Evolutionary conservation across 2,113 vertebrate genomes (phyloP).

Genomic region (Vidua chalybeata): DNA sequence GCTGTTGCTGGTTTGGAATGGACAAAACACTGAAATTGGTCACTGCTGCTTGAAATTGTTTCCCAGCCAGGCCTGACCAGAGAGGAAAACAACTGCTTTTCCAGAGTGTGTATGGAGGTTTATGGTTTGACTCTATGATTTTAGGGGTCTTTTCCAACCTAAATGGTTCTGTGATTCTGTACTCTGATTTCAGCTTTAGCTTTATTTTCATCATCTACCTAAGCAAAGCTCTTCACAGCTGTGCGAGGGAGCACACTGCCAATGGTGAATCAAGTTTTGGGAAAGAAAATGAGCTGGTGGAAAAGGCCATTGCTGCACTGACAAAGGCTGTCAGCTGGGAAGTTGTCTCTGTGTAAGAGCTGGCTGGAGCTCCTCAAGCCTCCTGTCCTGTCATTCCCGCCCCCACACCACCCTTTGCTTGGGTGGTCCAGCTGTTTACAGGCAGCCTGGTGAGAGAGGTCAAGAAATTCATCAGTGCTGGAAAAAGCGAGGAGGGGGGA

Average conservation of each 20-base stretch:
- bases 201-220: background rate
- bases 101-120: background rate
- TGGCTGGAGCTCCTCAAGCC: background rate
- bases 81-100: background rate
- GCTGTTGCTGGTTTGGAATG: background rate
- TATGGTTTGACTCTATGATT: background rate
- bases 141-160: background rate
- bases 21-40: background rate
- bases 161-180: background rate
- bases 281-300: background rate
- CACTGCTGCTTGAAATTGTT: background rate
- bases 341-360: background rate
- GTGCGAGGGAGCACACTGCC: background rate
- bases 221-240: background rate
- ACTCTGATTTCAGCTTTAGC: background rate
- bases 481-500: background rate
- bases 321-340: background rate
- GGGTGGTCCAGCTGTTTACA: conserved; percentile 65
- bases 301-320: background rate
- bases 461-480: background rate
- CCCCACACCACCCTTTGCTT: conserved; percentile 1
- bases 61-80: background rate
- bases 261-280: background rate
- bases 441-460: conserved; percentile 12
- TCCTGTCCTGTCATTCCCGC: background rate